Evolutionary conservation across 2,888 invertebrate genomes (phyloP), one percentile per base, ranked within the genome.

Genomic region (Minunthozetes semirufus): DNA sequence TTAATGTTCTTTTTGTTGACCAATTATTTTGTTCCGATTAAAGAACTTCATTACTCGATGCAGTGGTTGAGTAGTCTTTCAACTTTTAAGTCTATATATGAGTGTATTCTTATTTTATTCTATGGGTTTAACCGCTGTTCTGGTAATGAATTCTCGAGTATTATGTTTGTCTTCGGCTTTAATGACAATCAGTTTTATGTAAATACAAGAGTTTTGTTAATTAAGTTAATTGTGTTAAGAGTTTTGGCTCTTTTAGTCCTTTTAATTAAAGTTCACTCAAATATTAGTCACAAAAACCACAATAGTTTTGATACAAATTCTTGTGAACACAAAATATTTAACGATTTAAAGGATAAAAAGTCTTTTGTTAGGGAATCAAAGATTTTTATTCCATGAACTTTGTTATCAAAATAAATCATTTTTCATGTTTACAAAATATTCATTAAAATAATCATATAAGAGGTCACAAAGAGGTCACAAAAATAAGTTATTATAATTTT

Each of bases 311-410:
- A 50, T 50, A 50, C 50, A 22, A 56, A 56, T 1, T 68, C 42
- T 13, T 17, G n/a, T 79, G 86, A 86, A 76, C 88, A 25, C 29
- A 66, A 72, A 33, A 73, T 13, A 42, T 3, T 33, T 33, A 42
- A 13, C 11, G 42, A 42, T 42, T 13, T 13, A 42, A 42, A 42
- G 9, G 11, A 8, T 42, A 1, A 42, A 13, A 42, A 42, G 8
- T 42, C 42, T 11, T 42, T 6, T 42, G 5, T 11, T 13, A 42
- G 13, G 13, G 8, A 42, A 9, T 42, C 42, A 13, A 42, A 42
- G 1, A 42, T 42, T 42, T 11, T 42, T 42, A 42, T 42, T 4
- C 1, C 11, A 9, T 42, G 13, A 42, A 42, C 42, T n/a, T n/a
- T n/a, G n/a, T n/a, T n/a, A n/a, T n/a, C 42, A 42, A 42, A 13